Evolutionary conservation across 53 echinoderm and acorn worm species (phyloP).

Genomic region (Crossaster papposus): DNA sequence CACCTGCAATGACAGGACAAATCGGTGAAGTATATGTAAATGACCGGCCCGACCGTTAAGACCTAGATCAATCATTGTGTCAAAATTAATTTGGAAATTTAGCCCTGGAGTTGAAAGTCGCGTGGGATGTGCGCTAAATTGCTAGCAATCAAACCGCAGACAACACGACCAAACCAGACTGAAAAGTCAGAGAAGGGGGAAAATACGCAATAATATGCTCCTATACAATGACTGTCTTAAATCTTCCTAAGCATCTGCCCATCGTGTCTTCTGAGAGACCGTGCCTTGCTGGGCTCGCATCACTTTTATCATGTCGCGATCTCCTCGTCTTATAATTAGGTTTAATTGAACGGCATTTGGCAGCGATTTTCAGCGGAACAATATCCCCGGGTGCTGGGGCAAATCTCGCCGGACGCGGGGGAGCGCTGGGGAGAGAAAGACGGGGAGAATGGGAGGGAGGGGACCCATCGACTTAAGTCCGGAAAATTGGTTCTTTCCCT

Average conservation of each 20-base stretch:
- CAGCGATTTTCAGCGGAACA: slow-evolving; percentile 58
- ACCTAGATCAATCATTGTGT: background rate
- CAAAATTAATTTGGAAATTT: background rate
- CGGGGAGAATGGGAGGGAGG: background rate
- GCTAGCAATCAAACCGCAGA: background rate
- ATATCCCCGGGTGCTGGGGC: slow-evolving; percentile 41
- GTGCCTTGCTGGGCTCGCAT: background rate
- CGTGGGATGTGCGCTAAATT: background rate
- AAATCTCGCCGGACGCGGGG: slow-evolving; percentile 42
- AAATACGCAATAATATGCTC: background rate
- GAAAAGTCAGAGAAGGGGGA: background rate
- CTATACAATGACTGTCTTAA: background rate
- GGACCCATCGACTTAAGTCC: slow-evolving; percentile 32
- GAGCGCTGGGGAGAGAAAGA: background rate
- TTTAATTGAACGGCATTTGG: slow-evolving; percentile 67
- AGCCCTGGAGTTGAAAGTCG: background rate
- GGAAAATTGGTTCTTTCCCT: slow-evolving; percentile 55
- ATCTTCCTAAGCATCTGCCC: background rate
- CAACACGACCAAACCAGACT: background rate
- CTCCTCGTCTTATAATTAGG: slow-evolving; percentile 45
- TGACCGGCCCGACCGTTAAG: too few relatives aligned
- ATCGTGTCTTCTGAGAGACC: background rate
- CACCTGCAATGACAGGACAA: too few relatives aligned
- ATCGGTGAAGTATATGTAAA: too few relatives aligned
- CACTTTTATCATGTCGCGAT: slow-evolving; percentile 54